Conservation (phyloP, 2,797 vertebrate species). For the Eospalax fontanierii region DNA sequence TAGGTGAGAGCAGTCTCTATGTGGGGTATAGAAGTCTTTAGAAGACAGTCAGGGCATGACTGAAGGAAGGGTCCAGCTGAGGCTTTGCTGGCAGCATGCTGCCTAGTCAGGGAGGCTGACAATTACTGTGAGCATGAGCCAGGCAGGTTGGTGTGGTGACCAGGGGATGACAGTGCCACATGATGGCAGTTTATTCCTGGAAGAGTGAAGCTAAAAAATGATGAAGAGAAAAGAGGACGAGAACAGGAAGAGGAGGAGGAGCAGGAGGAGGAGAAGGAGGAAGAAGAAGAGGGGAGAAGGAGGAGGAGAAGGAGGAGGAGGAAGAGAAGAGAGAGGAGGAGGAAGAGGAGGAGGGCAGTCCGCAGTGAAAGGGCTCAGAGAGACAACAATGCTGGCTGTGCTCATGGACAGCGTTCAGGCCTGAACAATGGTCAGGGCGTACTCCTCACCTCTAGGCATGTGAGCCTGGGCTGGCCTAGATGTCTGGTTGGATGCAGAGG, state of each 20-base stretch:
- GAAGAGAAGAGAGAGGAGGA: no score
- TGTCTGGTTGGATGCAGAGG: accelerated
- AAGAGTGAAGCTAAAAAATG: background rate
- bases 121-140: slow-evolving; percentile 14
- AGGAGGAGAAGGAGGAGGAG: no score
- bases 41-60: background rate
- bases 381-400: background rate
- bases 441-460: no score
- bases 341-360: no score
- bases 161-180: background rate
- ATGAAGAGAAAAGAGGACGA: no score
- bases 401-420: background rate
- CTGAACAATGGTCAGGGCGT: background rate
- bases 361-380: slow-evolving; percentile 1
- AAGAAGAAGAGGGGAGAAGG: no score
- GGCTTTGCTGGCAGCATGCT: background rate
- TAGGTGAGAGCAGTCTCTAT: background rate
- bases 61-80: background rate
- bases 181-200: background rate
- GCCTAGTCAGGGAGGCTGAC: background rate
- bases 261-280: no score
- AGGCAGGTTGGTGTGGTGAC: background rate
- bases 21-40: background rate
- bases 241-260: no score
- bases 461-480: background rate